Conservation (phyloP, 2,888 invertebrate genomes). For the Parnassius smintheus region DNA sequence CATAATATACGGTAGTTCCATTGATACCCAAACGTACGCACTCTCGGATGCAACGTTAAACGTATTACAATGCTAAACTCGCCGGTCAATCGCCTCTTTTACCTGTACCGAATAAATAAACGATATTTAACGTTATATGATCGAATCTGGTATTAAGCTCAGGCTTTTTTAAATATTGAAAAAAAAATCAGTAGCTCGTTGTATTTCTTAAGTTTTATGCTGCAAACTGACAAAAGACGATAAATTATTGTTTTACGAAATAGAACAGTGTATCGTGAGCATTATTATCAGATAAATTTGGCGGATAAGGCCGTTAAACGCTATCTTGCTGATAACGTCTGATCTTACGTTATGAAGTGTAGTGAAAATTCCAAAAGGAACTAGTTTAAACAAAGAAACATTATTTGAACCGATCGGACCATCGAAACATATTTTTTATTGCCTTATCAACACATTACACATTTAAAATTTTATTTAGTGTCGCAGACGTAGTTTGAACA, state of each 20-base stretch:
- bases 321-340: conserved; percentile 65
- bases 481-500: too few relatives aligned
- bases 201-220: too few relatives aligned
- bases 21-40: conserved; percentile 13
- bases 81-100: conserved; percentile 35
- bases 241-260: conserved; percentile 23
- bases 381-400: neutral
- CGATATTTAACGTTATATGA: neutral
- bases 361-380: conserved; percentile 36
- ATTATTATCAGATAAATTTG: conserved; percentile 60
- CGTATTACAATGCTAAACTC: conserved; percentile 26
- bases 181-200: too few relatives aligned
- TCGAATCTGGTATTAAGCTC: too few relatives aligned
- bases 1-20: conserved; percentile 10
- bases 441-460: too few relatives aligned
- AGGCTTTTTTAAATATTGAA: too few relatives aligned
- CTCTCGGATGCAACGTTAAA: conserved; percentile 18
- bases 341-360: conserved; percentile 55
- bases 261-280: conserved; percentile 23
- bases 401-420: too few relatives aligned
- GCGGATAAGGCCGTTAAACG: conserved; percentile 57
- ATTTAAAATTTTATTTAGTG: too few relatives aligned
- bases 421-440: too few relatives aligned
- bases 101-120: conserved; percentile 36
- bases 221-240: neutral